Evolutionary conservation across 2,113 vertebrate species (phyloP), one percentile per base, ranked within the genome.

Genomic region (Xiphophorus couchianus): DNA sequence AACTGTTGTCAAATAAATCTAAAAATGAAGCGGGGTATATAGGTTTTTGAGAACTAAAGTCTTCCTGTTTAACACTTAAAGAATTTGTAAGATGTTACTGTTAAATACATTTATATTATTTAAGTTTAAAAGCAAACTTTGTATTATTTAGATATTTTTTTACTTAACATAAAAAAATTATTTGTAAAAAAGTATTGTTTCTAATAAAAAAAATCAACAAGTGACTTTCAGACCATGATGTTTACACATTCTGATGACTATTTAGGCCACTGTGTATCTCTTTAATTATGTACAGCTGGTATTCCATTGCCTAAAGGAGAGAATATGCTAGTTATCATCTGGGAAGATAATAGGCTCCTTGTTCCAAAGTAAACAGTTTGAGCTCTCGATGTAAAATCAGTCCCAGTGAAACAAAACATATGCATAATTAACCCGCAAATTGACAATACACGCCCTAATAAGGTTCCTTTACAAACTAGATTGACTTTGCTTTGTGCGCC

Each of bases 401-500:
- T 6, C 44, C 44, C 44, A 17, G 4, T 31, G 27, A 30, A 42
- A 44, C 64, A 44, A 51, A 61, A 71, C 17, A 61, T 31, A 60
- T 35, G 17, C 28, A 22, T 25, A 65, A 48, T 68, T 10, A 44
- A 54, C 48, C 15, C 12, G 13, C 66, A 74, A 58, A 82, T 29
- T 29, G 78, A 74, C 71, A 70, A 81, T 48, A 19, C 44, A 48
- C 44, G 17, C 17, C 44, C 44, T 48, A 48, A 48, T 48, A 48
- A 48, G 44, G 15, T 48, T 48, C 15, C 14, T 48, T 48, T 48
- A 48, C 44, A 19, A 70, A 66, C 73, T 19, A 72, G 17, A 77
- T 54, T 87, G 90, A 74, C 80, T 83, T 25, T 44, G 29, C 25
- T 78, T 70, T 83, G 84, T 85, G 85, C 31, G 77, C 74, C 69